These are phyloP conservation scores for Scolanthus callimorphus DNA, from an alignment of 92 coral and sea anemone species.

Conservation along the genomic window DNA sequence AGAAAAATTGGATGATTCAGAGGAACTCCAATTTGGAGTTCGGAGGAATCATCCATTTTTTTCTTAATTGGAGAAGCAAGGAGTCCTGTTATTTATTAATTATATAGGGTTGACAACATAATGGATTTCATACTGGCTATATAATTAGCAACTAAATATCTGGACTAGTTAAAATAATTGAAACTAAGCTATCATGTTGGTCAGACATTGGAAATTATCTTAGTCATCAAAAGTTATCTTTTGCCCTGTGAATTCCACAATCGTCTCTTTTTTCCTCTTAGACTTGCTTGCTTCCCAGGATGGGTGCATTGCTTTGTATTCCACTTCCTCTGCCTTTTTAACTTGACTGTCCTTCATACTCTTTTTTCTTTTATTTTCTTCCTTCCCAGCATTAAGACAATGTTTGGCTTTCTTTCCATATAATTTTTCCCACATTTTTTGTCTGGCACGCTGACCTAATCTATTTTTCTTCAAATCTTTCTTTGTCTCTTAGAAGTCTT, in stretches of 20 bases:
- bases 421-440: conserved; percentile 67
- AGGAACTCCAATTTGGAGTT: no score
- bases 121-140: no score
- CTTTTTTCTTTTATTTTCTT: conserved; percentile 10
- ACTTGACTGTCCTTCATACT: background rate
- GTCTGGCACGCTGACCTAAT: conserved; percentile 82
- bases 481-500: conserved; percentile 11
- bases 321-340: background rate
- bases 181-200: no score
- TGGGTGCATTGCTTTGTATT: conserved; percentile 53
- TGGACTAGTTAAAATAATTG: no score
- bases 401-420: conserved; percentile 89
- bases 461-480: conserved; percentile 41
- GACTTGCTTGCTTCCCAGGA: conserved; percentile 94
- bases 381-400: conserved; percentile 17
- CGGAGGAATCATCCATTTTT: no score
- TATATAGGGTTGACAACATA: no score
- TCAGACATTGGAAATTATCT: no score
- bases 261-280: conserved; percentile 64
- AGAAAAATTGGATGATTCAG: no score
- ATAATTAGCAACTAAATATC: no score
- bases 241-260: conserved; percentile 80
- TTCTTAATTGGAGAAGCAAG: no score
- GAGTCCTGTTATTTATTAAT: no score
- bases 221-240: conserved; percentile 76